These are phyloP conservation scores for Lasius platythorax DNA, from an alignment of 2,888 invertebrate genomes.

Conservation along the genomic window DNA sequence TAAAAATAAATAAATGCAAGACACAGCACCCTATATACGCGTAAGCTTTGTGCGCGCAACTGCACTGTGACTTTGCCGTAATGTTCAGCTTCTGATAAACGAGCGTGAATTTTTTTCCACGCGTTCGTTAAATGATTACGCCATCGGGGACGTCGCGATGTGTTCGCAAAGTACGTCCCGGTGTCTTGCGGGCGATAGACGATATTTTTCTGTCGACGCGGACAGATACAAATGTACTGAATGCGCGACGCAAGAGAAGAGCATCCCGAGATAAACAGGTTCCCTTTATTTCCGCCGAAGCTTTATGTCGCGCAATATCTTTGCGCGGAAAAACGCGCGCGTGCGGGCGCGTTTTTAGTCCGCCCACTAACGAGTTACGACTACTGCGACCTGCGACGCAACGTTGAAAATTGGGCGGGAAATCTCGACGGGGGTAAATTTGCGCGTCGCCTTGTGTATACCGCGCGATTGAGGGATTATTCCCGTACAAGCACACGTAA, in stretches of 20 bases:
- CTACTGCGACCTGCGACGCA: not conserved
- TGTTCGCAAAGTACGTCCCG: not conserved
- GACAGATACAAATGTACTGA: slow-evolving; percentile 19
- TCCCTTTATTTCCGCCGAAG: slow-evolving; percentile 1
- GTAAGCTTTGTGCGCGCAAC: not conserved
- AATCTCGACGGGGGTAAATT: slow-evolving; percentile 13
- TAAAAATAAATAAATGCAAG: not conserved
- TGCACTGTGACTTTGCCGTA: not conserved
- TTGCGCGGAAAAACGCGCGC: not conserved
- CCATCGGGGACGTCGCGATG: slow-evolving; percentile 1
- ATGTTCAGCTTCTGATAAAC: not conserved
- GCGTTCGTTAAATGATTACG: slow-evolving; percentile 25
- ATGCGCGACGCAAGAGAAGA: not conserved
- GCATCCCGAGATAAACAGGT: slow-evolving; percentile 16
- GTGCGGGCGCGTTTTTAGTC: not conserved
- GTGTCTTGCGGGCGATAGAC: not conserved
- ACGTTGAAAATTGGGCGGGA: slow-evolving; percentile 12
- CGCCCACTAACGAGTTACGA: not conserved
- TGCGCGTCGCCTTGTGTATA: not conserved
- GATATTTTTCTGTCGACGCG: slow-evolving; percentile 20
- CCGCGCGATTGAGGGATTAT: slow-evolving; percentile 19
- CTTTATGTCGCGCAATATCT: slow-evolving; percentile 3
- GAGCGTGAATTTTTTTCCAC: not conserved
- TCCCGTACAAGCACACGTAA: slow-evolving; percentile 13
- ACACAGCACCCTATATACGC: not conserved